Evolutionary conservation across 2,113 vertebrate species (phyloP).

Genomic region (Vidua chalybeata): DNA sequence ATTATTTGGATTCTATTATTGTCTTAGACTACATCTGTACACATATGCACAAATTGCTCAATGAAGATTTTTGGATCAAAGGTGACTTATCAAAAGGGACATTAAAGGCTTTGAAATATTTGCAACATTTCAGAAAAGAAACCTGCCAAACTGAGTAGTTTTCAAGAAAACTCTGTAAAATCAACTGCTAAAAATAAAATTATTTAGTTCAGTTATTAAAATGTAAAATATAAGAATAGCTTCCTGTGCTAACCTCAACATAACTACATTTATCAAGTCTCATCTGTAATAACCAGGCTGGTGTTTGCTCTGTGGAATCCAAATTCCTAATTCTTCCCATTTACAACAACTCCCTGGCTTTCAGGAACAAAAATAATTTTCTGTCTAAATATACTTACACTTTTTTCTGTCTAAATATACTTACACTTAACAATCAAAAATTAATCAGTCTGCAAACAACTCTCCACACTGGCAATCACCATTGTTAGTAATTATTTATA

Average conservation of each 20-base stretch:
- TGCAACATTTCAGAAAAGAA: background rate
- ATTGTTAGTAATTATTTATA: conserved; percentile 52
- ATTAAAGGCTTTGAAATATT: background rate
- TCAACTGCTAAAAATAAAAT: background rate
- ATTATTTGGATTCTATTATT: background rate
- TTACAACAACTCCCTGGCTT: conserved; percentile 27
- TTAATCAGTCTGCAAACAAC: conserved; percentile 42
- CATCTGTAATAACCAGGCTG: background rate
- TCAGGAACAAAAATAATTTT: conserved; percentile 40
- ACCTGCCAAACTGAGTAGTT: background rate
- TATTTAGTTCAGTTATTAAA: background rate
- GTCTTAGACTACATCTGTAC: background rate
- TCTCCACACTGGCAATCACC: background rate
- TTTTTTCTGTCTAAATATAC: conserved; percentile 58
- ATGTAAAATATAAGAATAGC: background rate
- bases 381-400: conserved; percentile 61
- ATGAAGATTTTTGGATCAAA: background rate
- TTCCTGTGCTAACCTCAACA: background rate
- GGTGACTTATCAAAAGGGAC: background rate
- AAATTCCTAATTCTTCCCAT: conserved; percentile 14
- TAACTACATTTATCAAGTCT: background rate
- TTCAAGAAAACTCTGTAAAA: background rate
- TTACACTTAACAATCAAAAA: conserved; percentile 55
- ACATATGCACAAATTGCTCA: background rate
- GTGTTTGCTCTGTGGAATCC: conserved; percentile 14